Conservation (phyloP, 2,888 invertebrate genomes). For the Andrena chrysosceles region DNA sequence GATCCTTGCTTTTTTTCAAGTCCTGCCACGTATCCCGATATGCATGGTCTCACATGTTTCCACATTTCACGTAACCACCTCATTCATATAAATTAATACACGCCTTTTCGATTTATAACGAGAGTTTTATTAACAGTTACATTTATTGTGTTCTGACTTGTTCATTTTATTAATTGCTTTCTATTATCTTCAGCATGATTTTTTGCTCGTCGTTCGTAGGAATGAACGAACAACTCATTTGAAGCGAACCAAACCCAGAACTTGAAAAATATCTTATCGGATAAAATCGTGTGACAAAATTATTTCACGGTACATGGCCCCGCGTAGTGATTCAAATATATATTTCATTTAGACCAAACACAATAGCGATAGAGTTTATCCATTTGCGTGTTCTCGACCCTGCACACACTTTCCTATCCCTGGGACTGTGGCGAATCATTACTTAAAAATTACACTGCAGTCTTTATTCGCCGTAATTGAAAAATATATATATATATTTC, state of each 20-base stretch:
- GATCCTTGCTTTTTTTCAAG: slow-evolving; percentile 74
- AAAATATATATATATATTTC: slow-evolving; percentile 23
- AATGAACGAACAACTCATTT: slow-evolving; percentile 16
- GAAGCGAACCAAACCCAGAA: background rate
- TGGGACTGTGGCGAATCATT: slow-evolving; percentile 56
- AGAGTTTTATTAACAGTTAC: slow-evolving; percentile 33
- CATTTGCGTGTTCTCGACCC: slow-evolving; percentile 55
- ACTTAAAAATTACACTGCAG: slow-evolving; percentile 28
- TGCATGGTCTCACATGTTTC: slow-evolving; percentile 72
- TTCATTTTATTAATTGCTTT: slow-evolving; percentile 27
- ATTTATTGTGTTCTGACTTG: slow-evolving; percentile 29
- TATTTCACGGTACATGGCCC: slow-evolving; percentile 9
- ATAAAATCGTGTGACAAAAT: slow-evolving; percentile 10
- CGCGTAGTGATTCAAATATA: background rate
- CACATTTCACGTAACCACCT: slow-evolving; percentile 59
- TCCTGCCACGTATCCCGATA: slow-evolving; percentile 69
- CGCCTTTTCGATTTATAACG: slow-evolving; percentile 24
- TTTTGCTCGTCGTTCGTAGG: slow-evolving; percentile 10
- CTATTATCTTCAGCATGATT: slow-evolving; percentile 33
- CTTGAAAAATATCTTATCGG: background rate
- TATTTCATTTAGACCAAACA: slow-evolving; percentile 18
- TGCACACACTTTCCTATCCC: slow-evolving; percentile 51
- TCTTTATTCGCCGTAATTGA: slow-evolving; percentile 25
- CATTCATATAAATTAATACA: slow-evolving; percentile 51
- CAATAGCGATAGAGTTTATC: slow-evolving; percentile 29